phyloP scores from a whole-genome alignment of 2,797 vertebrate species.

The Sebastes itinus region DNA sequence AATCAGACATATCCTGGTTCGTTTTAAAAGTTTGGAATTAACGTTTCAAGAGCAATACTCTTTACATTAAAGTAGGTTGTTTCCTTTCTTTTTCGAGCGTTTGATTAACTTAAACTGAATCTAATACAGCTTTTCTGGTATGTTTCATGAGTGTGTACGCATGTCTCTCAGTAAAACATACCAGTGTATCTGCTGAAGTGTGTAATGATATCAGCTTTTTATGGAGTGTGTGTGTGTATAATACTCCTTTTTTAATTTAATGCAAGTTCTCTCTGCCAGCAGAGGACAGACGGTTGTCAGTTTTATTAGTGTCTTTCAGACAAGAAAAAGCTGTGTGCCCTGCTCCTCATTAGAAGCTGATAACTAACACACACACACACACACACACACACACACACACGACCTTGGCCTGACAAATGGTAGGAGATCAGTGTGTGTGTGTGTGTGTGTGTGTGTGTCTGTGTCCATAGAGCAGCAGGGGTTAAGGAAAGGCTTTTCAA shows the following conservation, averaged over 20 bases:
- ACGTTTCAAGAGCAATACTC: neutral
- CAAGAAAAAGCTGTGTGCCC: conserved; percentile 75
- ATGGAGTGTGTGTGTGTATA: conserved; percentile 22
- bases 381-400: conserved; percentile 26
- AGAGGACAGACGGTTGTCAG: conserved; percentile 66
- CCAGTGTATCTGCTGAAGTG: neutral
- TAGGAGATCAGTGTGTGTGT: conserved; percentile 40
- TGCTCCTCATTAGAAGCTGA: conserved; percentile 77
- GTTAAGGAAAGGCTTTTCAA: conserved; percentile 77
- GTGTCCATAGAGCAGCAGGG: conserved; percentile 44
- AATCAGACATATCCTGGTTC: conserved; percentile 15
- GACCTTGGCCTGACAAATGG: conserved; percentile 78
- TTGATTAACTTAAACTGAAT: neutral
- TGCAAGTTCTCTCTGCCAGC: conserved; percentile 24
- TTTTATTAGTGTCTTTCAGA: conserved; percentile 79
- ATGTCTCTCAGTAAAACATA: neutral
- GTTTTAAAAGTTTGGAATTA: neutral
- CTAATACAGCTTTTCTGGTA: neutral
- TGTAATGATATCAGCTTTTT: conserved; percentile 37
- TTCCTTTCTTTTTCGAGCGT: neutral
- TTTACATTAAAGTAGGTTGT: neutral
- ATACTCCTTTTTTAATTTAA: conserved; percentile 49
- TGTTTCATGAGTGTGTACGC: neutral
- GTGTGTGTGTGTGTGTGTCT: conserved; percentile 40
- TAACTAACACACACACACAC: conserved; percentile 37